Evolutionary conservation across 2,797 vertebrate species (phyloP), one percentile per base, ranked within the genome.

Genomic region (Poecilia wingei): DNA sequence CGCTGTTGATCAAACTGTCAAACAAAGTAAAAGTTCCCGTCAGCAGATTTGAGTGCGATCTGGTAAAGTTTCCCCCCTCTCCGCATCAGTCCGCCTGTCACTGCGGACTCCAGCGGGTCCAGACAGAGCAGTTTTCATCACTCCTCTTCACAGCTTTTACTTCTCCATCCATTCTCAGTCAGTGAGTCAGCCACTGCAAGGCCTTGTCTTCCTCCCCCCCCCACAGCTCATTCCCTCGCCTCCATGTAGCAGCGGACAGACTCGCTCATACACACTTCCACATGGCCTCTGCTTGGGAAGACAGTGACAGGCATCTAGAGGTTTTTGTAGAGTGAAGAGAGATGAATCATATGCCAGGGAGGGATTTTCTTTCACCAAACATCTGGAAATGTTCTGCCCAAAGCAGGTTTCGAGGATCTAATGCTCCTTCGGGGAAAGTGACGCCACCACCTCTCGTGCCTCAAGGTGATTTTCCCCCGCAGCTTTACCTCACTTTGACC

Each of bases 401-500:
- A 77, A 61, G n/a, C 25, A 61, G 53, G 57, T 78, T 85, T 80
- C 49, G 51, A 80, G 57, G 66, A 43, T 14, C 14, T 49, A 33
- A 14, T 70, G 43, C 72, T 76, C 55, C 3, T 81, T 79, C 80
- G 70, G 31, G 14, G 22, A 85, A 81, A 83, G 70, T 79, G 86
- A 84, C 76, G 49, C 16, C 18, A 53, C 82, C 61, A 53, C 82
- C 61, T 87, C 77, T 59, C 69, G 53, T 72, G 82, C 77, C 85
- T 93, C 89, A 92, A 92, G 93, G 91, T 91, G 93, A 91, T 88
- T 83, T 84, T 76, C 82, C 86, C 49, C 75, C 49, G 43, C 78
- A 66, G 77, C 51, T 78, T 82, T 36, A 45, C 73, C 89, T 92
- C 87, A 87, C 88, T 87, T 75, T 91, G 91, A 91, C 89, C 89